Percentiles rank a stretch among this genome's conserved stretches.
Evolutionary conservation across 2,797 vertebrate genomes (phyloP).

Genomic region (Enteromius afrohamiltoni): DNA sequence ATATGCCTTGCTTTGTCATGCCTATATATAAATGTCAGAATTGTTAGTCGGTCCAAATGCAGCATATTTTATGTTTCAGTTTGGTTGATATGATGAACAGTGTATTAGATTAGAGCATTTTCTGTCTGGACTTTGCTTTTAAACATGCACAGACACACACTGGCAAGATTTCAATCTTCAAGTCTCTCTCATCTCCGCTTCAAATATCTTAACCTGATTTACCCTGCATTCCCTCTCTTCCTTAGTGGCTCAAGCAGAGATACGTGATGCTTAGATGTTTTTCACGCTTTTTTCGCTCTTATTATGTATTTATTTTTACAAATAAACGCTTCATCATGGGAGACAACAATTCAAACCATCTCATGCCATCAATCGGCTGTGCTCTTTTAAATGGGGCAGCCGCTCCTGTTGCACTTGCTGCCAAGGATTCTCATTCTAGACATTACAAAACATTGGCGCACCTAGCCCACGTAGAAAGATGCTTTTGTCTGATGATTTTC

Average conservation of each 20-base stretch:
- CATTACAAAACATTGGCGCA: constrained; percentile 13
- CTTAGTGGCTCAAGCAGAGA: constrained; percentile 12
- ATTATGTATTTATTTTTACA: not conserved
- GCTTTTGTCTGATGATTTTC: constrained; percentile 39
- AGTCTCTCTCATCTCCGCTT: constrained; percentile 25
- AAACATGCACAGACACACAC: constrained; percentile 27
- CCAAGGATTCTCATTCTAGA: not conserved
- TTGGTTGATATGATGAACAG: not conserved
- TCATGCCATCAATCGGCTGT: constrained; percentile 9
- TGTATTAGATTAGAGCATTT: not conserved
- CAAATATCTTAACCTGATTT: constrained; percentile 38
- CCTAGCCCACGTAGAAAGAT: constrained; percentile 1
- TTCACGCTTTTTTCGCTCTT: constrained; percentile 20
- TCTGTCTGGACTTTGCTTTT: constrained; percentile 7
- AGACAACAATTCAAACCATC: not conserved
- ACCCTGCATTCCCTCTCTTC: constrained; percentile 12
- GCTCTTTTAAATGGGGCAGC: constrained; percentile 3
- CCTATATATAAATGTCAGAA: not conserved
- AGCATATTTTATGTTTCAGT: not conserved
- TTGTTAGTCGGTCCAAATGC: not conserved
- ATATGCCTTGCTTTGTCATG: too few species aligned
- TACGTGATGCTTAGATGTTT: constrained; percentile 26
- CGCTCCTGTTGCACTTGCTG: not conserved
- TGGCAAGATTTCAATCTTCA: constrained; percentile 22
- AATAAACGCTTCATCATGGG: constrained; percentile 20